Conservation (phyloP, 2,888 invertebrate species). For the Smittia sp. region DNA sequence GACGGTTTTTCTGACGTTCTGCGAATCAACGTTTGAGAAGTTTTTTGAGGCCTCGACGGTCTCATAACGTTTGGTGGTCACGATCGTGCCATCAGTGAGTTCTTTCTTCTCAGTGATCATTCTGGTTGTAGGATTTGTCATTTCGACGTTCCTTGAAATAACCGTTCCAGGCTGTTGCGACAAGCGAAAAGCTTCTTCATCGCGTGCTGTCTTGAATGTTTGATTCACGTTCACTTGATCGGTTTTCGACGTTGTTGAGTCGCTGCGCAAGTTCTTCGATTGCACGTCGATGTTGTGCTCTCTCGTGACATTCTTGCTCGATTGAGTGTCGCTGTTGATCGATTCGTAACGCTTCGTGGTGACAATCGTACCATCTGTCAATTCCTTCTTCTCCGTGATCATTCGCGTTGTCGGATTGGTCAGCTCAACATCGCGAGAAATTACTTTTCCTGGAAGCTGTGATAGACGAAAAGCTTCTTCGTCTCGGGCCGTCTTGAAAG, state of each 20-base stretch:
- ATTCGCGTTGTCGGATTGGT: slow-evolving; percentile 66
- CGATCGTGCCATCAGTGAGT: slow-evolving; percentile 64
- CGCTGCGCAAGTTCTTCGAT: background rate
- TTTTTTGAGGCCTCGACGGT: slow-evolving; percentile 1
- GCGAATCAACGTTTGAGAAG: background rate
- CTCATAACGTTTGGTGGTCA: slow-evolving; percentile 66
- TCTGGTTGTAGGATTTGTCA: slow-evolving; percentile 65
- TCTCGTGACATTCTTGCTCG: background rate
- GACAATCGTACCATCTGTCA: slow-evolving; percentile 66
- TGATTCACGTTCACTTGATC: background rate
- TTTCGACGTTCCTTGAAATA: slow-evolving; percentile 59
- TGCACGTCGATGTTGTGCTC: background rate
- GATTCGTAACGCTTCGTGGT: slow-evolving; percentile 68
- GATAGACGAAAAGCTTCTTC: slow-evolving; percentile 49
- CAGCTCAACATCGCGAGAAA: slow-evolving; percentile 61
- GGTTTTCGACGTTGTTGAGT: background rate
- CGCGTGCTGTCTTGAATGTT: slow-evolving; percentile 37
- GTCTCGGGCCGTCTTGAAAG: slow-evolving; percentile 13
- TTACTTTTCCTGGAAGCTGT: slow-evolving; percentile 55
- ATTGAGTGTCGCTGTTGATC: background rate
- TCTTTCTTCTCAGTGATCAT: slow-evolving; percentile 67
- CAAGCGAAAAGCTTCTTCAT: slow-evolving; percentile 49
- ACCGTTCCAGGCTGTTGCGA: slow-evolving; percentile 55
- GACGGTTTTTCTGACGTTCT: slow-evolving; percentile 24
- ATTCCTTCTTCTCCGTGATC: slow-evolving; percentile 64